These are phyloP conservation scores for Ophion obscuratus DNA, from an alignment of 2,888 invertebrate species.

Conservation along the genomic window DNA sequence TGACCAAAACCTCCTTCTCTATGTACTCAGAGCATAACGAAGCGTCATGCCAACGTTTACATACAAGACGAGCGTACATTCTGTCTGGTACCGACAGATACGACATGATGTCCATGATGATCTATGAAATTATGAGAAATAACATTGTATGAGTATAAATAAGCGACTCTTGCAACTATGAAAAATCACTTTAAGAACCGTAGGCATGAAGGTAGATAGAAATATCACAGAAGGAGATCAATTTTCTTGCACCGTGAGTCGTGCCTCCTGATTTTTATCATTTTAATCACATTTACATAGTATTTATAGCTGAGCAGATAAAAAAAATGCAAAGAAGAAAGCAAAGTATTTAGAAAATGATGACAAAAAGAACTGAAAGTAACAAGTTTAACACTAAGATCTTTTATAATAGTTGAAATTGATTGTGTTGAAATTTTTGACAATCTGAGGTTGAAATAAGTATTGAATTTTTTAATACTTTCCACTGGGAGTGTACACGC, in stretches of 20 bases:
- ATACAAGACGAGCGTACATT: constrained; percentile 88
- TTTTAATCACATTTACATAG: not conserved
- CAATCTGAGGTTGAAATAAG: not conserved
- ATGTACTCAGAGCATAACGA: constrained; percentile 87
- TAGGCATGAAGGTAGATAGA: not conserved
- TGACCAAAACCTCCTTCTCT: constrained; percentile 85
- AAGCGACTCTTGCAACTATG: not conserved
- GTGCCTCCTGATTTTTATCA: not conserved
- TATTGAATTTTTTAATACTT: not conserved
- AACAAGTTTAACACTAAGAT: not conserved
- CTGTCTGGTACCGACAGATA: constrained; percentile 88
- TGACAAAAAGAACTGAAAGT: not conserved
- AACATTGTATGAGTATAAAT: not conserved
- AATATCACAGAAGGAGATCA: not conserved
- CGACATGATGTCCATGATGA: constrained; percentile 88
- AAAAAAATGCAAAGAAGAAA: not conserved
- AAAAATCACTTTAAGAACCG: not conserved
- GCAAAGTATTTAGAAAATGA: not conserved
- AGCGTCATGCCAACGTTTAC: constrained; percentile 88
- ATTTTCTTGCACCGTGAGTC: not conserved
- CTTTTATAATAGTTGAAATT: not conserved
- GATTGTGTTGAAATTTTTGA: not conserved
- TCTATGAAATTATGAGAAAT: constrained; percentile 82
- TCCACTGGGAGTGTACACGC: not conserved
- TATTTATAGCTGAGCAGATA: not conserved